These are phyloP conservation scores for Ariolimax columbianus DNA, from an alignment of 2,888 invertebrate species.

Conservation along the genomic window DNA sequence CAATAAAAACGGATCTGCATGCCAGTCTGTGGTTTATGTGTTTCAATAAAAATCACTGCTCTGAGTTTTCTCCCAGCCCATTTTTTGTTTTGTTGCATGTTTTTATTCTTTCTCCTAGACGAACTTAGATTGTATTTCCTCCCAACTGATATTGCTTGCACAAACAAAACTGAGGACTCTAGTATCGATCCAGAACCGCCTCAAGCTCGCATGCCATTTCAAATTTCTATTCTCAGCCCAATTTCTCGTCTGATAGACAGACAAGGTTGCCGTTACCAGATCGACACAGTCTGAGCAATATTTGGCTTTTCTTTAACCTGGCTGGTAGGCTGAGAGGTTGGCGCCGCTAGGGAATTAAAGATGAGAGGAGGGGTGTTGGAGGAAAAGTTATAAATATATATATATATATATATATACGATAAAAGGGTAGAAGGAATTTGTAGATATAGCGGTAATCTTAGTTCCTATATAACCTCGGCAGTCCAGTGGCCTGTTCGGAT, in stretches of 20 bases:
- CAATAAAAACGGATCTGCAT: no score
- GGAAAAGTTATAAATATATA: no score
- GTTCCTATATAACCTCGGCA: no score
- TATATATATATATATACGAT: no score
- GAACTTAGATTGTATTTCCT: neutral
- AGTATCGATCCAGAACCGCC: neutral
- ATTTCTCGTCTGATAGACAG: neutral
- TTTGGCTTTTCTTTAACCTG: neutral
- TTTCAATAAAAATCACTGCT: no score
- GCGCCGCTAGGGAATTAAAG: no score
- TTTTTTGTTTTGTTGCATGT: no score
- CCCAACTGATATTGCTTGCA: neutral
- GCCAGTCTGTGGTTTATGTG: no score
- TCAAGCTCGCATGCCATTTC: conserved; percentile 1
- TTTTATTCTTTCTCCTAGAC: neutral
- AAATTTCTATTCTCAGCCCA: neutral
- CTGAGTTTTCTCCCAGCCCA: neutral
- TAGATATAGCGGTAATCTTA: no score
- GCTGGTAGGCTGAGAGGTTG: neutral
- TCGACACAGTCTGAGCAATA: neutral
- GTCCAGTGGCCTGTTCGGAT: no score
- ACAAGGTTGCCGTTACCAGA: neutral
- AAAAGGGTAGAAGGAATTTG: no score
- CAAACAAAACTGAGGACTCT: neutral
- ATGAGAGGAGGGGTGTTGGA: no score